phyloP scores from a whole-genome alignment of 2,797 vertebrate genomes.

The Liasis olivaceus region DNA sequence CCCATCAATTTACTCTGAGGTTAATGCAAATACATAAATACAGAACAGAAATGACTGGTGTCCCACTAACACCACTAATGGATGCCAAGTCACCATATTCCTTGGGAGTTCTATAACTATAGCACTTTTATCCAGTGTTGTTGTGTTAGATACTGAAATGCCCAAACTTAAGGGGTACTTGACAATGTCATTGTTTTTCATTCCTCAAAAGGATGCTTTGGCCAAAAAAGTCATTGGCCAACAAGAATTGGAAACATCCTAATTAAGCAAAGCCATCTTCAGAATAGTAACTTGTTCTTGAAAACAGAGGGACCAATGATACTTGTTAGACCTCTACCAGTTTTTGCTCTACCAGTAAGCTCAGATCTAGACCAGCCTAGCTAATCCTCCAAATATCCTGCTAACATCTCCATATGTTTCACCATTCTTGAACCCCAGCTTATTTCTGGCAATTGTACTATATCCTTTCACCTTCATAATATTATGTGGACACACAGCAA shows the following conservation, averaged over 20 bases:
- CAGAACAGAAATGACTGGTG: background rate
- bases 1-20: background rate
- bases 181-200: background rate
- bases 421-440: background rate
- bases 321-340: background rate
- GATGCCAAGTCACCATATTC: background rate
- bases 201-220: background rate
- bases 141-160: background rate
- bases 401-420: slow-evolving; percentile 1
- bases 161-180: background rate
- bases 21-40: background rate
- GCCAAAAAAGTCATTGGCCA: background rate
- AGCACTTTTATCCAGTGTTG: background rate
- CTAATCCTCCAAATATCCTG: rapidly evolving
- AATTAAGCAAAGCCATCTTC: background rate
- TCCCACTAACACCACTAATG: background rate
- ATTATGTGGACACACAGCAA: background rate
- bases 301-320: background rate
- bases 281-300: background rate
- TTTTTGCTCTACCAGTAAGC: background rate
- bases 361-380: background rate
- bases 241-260: background rate
- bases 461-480: background rate
- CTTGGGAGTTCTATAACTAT: background rate
- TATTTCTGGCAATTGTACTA: background rate